Evolutionary conservation across 2,797 vertebrate genomes (phyloP).

Genomic region (Siniperca obscura): DNA sequence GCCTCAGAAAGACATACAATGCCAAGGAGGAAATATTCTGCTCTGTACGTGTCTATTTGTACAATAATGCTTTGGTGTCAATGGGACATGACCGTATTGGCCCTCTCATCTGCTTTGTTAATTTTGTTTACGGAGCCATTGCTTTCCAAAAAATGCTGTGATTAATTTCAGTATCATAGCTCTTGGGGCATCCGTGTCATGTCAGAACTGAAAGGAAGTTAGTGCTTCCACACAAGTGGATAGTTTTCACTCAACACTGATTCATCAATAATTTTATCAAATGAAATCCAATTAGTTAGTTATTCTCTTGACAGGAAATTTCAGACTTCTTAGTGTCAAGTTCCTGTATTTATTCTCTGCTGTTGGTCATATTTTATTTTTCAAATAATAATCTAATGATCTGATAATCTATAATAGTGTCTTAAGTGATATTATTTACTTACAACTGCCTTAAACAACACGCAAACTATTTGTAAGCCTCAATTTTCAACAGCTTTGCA

Average conservation of each 20-base stretch:
- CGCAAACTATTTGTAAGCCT: background rate
- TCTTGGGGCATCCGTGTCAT: constrained; percentile 48
- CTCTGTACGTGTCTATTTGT: constrained; percentile 67
- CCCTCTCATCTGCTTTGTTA: constrained; percentile 68
- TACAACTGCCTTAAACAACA: background rate
- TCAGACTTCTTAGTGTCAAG: background rate
- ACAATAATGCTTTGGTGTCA: constrained; percentile 71
- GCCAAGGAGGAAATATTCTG: constrained; percentile 75
- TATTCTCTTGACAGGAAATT: constrained; percentile 13
- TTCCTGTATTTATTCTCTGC: background rate
- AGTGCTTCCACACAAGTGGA: constrained; percentile 28
- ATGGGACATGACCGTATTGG: constrained; percentile 61
- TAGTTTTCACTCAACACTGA: constrained; percentile 40
- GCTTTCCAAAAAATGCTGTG: constrained; percentile 53
- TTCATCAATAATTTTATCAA: constrained; percentile 9
- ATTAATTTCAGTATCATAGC: constrained; percentile 72
- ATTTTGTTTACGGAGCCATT: constrained; percentile 69
- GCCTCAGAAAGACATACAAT: constrained; percentile 61
- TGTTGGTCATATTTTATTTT: background rate
- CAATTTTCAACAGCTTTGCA: background rate
- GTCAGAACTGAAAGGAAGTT: constrained; percentile 52
- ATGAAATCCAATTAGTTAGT: constrained; percentile 41
- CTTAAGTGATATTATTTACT: background rate
- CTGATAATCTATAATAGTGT: background rate
- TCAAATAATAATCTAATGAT: background rate